phyloP scores from a whole-genome alignment of 2,888 invertebrate species.

The Rhorus exstirpatorius region DNA sequence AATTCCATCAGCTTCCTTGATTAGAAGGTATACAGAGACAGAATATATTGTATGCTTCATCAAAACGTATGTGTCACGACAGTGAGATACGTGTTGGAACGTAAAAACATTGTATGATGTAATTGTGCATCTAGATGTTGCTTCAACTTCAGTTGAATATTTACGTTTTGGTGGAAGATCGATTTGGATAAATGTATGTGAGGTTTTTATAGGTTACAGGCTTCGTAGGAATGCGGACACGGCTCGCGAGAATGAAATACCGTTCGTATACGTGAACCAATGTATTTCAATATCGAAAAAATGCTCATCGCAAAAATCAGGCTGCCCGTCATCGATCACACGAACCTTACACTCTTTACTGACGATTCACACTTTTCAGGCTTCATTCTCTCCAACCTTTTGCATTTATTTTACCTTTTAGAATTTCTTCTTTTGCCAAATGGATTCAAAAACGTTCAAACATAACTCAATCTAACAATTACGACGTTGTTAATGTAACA shows the following conservation, averaged over 20 bases:
- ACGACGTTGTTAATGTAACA: too few species aligned
- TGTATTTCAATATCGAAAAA: not conserved
- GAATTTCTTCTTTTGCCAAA: not conserved
- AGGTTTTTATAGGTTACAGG: not conserved
- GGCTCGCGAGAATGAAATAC: not conserved
- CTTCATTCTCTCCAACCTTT: too few species aligned
- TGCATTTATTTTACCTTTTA: not conserved
- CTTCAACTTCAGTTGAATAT: not conserved
- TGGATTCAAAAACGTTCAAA: not conserved
- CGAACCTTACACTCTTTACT: conserved; percentile 2
- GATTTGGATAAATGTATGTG: not conserved
- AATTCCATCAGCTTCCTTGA: conserved; percentile 75
- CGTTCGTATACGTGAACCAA: not conserved
- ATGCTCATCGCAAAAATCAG: not conserved
- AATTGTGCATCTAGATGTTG: not conserved
- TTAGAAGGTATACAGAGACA: conserved; percentile 75
- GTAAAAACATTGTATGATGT: conserved; percentile 28
- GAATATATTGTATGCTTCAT: conserved; percentile 46
- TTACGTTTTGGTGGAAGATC: not conserved
- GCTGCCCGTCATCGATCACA: not conserved
- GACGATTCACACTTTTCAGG: not conserved
- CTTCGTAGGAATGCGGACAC: not conserved
- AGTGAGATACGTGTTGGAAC: conserved; percentile 36
- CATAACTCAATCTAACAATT: not conserved
- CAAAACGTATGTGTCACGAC: conserved; percentile 59